Conservation (phyloP, 2,113 vertebrate species). For the Odontesthes bonariensis region DNA sequence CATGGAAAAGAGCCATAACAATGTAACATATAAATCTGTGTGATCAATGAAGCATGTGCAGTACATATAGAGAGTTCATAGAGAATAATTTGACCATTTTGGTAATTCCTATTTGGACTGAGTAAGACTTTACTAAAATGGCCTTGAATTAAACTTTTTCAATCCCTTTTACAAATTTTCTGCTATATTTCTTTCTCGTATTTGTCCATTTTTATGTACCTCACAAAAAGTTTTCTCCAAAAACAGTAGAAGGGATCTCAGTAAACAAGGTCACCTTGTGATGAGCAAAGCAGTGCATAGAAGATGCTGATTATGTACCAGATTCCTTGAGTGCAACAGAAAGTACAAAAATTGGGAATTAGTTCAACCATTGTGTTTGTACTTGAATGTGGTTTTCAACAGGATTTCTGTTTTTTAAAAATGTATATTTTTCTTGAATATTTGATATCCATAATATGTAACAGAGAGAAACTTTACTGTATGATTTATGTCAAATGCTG, state of each 20-base stretch:
- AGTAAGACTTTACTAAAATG: no score
- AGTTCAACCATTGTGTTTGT: no score
- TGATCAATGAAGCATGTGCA: background rate
- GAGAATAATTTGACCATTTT: no score
- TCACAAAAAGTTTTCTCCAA: no score
- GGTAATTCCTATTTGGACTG: no score
- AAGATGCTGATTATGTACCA: background rate
- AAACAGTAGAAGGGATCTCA: no score
- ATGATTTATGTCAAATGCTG: background rate
- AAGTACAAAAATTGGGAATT: background rate
- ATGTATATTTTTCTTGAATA: background rate
- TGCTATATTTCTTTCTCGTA: no score
- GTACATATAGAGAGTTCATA: no score
- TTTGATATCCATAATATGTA: background rate
- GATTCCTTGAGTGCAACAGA: background rate
- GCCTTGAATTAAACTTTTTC: no score
- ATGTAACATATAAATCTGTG: background rate
- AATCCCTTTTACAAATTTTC: no score
- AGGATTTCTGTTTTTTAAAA: background rate
- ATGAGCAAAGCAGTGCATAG: background rate
- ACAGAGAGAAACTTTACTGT: background rate
- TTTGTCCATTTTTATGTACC: no score
- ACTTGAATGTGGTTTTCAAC: background rate
- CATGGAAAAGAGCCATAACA: background rate
- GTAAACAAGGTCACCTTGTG: no score